Base-by-base conservation (phyloP, 2,797 vertebrate genomes). In the Coendou prehensilis region DNA sequence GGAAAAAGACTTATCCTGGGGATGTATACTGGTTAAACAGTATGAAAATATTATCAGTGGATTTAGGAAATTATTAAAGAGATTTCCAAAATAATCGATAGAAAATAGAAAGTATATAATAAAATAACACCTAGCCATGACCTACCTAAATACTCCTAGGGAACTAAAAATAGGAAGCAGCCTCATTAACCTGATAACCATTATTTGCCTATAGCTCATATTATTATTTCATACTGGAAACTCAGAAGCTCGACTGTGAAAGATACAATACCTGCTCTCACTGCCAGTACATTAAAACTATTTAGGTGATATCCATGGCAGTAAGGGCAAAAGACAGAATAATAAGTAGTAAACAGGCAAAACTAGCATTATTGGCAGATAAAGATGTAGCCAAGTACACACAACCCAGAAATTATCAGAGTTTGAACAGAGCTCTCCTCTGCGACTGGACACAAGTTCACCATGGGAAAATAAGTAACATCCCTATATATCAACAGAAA, bases 1-100 rank as follows among this genome's bases (percentile, higher is more conserved):
- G 84, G 20, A 57, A 90, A 87, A 88, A 61, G 9, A 82, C 73
- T 89, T 56, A 93, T 80, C 52, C n/a, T 85, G 17, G 18, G 59
- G 79, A n/a, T 89, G 9, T 41, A 86, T 14, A 22, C 52, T 94
- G 20, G 22, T 78, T 88, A 90, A 88, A 79, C 20, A 73, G 45
- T 76, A 86, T 18, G 56, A 82, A 79, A 83, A 91, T 71, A 18
- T 9, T 81, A 33, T 88, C 26, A 20, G 28, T 90, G 7, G 76
- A 93, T 33, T 88, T 52, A 87, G 33, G 30, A 64, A 17, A 89
- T 57, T 80, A 61, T 75, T 59, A 61, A 88, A 88, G n/a, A 22
- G 18, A 41, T 41, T 45, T 26, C 73, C 4, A 28, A 47, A 76
- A 47, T 41, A 76, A 76, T 47, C 73, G 50, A 50, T 15, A 76